Percentiles rank a stretch among this genome's conserved stretches.
phyloP scores from a whole-genome alignment of 2,888 invertebrate genomes.

The Noctuana brunneofusca region DNA sequence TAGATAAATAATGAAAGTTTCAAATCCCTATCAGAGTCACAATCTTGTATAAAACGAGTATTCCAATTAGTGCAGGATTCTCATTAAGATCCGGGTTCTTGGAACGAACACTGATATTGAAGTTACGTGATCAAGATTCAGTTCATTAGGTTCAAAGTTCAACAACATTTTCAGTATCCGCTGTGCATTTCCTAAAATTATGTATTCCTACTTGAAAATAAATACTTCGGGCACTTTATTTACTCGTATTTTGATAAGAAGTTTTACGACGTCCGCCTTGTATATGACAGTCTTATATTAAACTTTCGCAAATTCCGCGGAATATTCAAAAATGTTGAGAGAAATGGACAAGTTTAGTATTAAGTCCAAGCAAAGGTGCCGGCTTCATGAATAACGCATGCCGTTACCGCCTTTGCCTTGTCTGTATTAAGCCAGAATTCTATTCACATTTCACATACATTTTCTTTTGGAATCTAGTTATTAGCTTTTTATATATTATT shows the following conservation, averaged over 20 bases:
- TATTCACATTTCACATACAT: constrained; percentile 45
- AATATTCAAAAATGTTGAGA: constrained; percentile 59
- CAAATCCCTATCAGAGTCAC: constrained; percentile 29
- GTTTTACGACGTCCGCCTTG: constrained; percentile 26
- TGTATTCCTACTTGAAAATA: background rate
- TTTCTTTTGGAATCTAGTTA: constrained; percentile 36
- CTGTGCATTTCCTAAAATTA: constrained; percentile 4
- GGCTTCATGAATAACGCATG: constrained; percentile 68
- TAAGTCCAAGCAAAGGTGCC: constrained; percentile 63
- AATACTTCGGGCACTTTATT: background rate
- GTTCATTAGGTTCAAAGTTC: constrained; percentile 54
- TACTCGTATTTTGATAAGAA: constrained; percentile 27
- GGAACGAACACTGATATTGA: constrained; percentile 68
- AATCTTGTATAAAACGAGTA: constrained; percentile 63
- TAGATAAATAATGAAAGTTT: constrained; percentile 30
- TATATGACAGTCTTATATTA: constrained; percentile 42
- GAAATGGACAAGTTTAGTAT: constrained; percentile 63
- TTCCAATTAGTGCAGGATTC: constrained; percentile 77
- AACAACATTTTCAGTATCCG: constrained; percentile 20
- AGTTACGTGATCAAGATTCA: constrained; percentile 74
- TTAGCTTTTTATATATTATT: constrained; percentile 57
- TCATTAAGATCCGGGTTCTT: constrained; percentile 76
- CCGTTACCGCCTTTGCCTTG: constrained; percentile 65
- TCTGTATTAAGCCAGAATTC: constrained; percentile 57
- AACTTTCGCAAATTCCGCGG: constrained; percentile 37